Evolutionary conservation across 2,888 invertebrate species (phyloP).

Genomic region (Drosophila neutralis): DNA sequence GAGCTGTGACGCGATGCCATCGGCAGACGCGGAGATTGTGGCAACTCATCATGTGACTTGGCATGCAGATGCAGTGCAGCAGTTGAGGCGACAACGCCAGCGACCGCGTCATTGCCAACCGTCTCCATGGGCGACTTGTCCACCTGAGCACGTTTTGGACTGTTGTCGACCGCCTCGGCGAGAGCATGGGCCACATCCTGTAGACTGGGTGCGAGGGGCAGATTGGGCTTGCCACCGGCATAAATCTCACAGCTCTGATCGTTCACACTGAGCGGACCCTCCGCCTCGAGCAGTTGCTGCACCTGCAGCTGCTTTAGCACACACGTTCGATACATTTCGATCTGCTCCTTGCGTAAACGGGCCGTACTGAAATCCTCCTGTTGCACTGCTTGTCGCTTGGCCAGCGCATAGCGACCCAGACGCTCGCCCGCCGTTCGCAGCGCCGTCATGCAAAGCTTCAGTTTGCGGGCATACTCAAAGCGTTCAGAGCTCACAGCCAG

Average conservation of each 20-base stretch:
- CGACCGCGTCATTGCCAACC: conserved; percentile 37
- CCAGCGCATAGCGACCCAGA: conserved; percentile 94
- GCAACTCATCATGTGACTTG: conserved; percentile 83
- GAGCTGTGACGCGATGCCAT: conserved; percentile 84
- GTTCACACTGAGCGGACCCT: conserved; percentile 87
- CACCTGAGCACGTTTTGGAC: conserved; percentile 79
- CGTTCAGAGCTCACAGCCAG: conserved; percentile 95
- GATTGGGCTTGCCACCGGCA: conserved; percentile 82
- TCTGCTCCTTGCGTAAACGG: conserved; percentile 93
- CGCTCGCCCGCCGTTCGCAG: conserved; percentile 94
- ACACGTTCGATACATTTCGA: conserved; percentile 92
- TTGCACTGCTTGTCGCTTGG: conserved; percentile 96
- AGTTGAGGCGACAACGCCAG: conserved; percentile 26
- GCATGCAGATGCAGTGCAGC: conserved; percentile 59
- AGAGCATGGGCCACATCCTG: conserved; percentile 84
- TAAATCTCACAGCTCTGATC: conserved; percentile 83
- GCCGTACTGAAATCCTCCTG: conserved; percentile 97
- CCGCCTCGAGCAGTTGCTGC: conserved; percentile 91
- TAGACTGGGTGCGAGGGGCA: conserved; percentile 84
- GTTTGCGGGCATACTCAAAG: conserved; percentile 96
- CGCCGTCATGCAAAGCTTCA: conserved; percentile 94
- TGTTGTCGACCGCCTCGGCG: conserved; percentile 81
- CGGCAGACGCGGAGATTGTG: conserved; percentile 83
- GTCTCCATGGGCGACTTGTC: conserved; percentile 77
- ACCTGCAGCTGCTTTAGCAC: conserved; percentile 91